Evolutionary conservation across 37 sponge, comb jelly and placozoan genomes (phyloP).

Genomic region (Oscarella lobularis): DNA sequence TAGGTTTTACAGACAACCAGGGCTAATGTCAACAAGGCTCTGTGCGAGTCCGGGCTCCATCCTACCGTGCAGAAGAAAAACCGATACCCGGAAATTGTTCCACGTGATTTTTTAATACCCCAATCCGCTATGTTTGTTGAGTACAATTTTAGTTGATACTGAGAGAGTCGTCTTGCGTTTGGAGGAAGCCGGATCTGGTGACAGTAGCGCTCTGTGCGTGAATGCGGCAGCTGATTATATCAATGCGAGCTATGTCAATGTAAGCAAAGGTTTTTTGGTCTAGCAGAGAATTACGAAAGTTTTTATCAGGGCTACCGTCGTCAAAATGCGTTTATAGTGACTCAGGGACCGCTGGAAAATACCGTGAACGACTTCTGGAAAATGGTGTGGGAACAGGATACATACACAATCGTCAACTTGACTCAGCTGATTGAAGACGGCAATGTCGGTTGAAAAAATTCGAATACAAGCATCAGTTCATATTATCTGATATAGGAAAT

Average conservation of each 20-base stretch:
- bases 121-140: no score
- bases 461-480: no score
- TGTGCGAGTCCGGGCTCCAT: background rate
- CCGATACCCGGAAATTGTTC: constrained; percentile 38
- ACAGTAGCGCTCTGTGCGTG: background rate
- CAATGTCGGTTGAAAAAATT: no score
- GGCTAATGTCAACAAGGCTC: background rate
- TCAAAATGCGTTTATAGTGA: constrained; percentile 59
- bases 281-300: background rate
- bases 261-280: no score
- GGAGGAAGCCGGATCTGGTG: background rate
- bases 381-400: constrained; percentile 74
- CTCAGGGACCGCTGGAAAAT: constrained; percentile 55
- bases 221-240: background rate
- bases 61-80: constrained; percentile 26
- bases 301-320: constrained; percentile 51
- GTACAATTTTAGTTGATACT: background rate
- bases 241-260: background rate
- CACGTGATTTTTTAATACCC: constrained; percentile 34
- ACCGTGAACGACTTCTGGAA: constrained; percentile 79
- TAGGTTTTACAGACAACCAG: background rate
- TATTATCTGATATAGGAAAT: constrained; percentile 28
- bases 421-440: constrained; percentile 45
- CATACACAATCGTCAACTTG: constrained; percentile 48
- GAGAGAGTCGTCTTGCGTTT: constrained; percentile 1